phyloP scores from a whole-genome alignment of 1,140 invertebrate species.

The Zaprionus tsacasi region DNA sequence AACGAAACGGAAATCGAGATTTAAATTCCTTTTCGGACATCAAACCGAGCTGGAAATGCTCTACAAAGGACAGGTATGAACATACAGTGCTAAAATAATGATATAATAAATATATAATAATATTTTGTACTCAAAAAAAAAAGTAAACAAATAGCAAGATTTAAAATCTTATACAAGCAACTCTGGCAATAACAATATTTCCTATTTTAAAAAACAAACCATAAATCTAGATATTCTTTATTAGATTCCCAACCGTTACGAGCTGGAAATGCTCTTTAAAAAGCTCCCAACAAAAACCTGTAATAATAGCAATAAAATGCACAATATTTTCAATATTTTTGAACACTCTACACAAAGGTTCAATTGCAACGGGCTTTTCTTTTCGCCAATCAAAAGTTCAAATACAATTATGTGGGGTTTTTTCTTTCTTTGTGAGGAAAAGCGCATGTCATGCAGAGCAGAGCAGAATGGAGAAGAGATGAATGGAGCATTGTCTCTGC shows the following conservation, averaged over 20 bases:
- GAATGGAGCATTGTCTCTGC: slow-evolving; percentile 9
- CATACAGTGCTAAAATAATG: too few species aligned
- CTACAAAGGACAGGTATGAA: not conserved
- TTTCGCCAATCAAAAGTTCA: slow-evolving; percentile 3
- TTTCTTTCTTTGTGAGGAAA: not conserved
- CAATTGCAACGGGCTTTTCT: not conserved
- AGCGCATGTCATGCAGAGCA: slow-evolving; percentile 3
- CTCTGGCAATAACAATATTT: too few species aligned
- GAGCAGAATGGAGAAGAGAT: not conserved
- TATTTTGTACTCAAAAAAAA: not conserved
- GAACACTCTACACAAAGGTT: not conserved
- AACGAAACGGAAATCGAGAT: slow-evolving; percentile 16
- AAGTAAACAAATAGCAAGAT: not conserved
- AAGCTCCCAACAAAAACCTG: too few species aligned
- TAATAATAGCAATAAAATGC: too few species aligned
- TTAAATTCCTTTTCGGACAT: slow-evolving; percentile 8
- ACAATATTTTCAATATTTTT: not conserved
- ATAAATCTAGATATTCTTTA: too few species aligned
- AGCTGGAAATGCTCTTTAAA: too few species aligned
- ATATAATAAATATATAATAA: not conserved
- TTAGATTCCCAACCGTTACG: too few species aligned
- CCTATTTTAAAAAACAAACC: too few species aligned
- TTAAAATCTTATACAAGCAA: too few species aligned
- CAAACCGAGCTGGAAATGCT: slow-evolving; percentile 28
- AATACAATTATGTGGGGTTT: slow-evolving; percentile 3